Conservation (phyloP, 2,797 vertebrate genomes). For the Myotis findleyi region DNA sequence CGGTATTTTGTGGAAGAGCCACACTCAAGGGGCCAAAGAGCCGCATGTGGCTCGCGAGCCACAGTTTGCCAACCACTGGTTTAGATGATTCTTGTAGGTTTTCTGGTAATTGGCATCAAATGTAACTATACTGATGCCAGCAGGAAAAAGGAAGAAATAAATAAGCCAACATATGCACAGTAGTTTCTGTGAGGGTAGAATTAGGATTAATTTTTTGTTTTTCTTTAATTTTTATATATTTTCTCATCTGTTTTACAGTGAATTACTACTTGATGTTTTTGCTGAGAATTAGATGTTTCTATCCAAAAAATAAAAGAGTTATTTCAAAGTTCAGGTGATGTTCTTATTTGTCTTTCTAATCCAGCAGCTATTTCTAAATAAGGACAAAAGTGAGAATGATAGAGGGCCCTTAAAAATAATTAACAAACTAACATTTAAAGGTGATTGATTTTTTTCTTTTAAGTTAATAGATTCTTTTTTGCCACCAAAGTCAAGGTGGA, state of each 20-base stretch:
- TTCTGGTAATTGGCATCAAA: not conserved
- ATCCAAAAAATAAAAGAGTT: not conserved
- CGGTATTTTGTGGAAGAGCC: too few species aligned
- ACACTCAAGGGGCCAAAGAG: too few species aligned
- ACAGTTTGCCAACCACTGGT: not conserved
- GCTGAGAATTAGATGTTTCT: conserved; percentile 29
- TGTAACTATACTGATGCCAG: not conserved
- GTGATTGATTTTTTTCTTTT: conserved; percentile 69
- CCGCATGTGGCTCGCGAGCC: too few species aligned
- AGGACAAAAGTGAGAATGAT: not conserved
- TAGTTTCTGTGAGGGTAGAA: not conserved
- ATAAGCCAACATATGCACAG: not conserved
- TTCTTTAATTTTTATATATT: conserved; percentile 10
- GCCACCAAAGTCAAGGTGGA: conserved; percentile 54
- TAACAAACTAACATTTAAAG: conserved; percentile 64
- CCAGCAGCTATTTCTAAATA: conserved; percentile 50
- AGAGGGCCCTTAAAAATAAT: conserved; percentile 48
- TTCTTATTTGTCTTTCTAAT: conserved; percentile 49
- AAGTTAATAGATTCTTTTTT: conserved; percentile 73
- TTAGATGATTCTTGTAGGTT: not conserved
- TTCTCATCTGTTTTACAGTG: conserved; percentile 3
- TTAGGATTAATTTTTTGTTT: conserved; percentile 31
- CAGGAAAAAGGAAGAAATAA: not conserved
- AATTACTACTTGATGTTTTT: conserved; percentile 51
- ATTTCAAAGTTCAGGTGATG: conserved; percentile 38